These are phyloP conservation scores for Arrhamphus sclerolepis DNA, from an alignment of 2,797 vertebrate genomes.

Conservation along the genomic window DNA sequence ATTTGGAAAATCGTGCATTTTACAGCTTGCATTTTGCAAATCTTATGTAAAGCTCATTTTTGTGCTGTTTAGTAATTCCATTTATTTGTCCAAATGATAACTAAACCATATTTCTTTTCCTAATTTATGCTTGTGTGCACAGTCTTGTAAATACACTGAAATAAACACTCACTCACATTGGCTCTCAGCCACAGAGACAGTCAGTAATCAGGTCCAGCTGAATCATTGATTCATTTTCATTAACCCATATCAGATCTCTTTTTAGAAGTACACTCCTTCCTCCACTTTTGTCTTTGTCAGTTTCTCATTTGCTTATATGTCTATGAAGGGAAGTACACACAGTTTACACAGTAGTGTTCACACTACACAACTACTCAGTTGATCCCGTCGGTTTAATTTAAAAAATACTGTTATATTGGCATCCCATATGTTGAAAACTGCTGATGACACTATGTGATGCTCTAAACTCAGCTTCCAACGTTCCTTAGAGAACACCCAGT, in stretches of 20 bases:
- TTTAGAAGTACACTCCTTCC: background rate
- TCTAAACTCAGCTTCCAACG: too few relatives aligned
- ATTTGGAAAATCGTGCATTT: too few relatives aligned
- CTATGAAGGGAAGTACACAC: too few relatives aligned
- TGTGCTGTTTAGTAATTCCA: background rate
- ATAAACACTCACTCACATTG: slow-evolving; percentile 13
- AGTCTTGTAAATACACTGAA: slow-evolving; percentile 33
- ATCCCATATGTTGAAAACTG: too few relatives aligned
- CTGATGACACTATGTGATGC: too few relatives aligned
- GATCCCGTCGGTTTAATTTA: too few relatives aligned
- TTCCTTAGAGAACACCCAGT: too few relatives aligned
- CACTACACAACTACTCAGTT: too few relatives aligned
- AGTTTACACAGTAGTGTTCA: too few relatives aligned
- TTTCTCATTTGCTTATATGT: background rate
- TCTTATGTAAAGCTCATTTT: background rate
- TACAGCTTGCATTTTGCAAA: background rate
- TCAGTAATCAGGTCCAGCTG: slow-evolving; percentile 31
- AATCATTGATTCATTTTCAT: slow-evolving; percentile 31
- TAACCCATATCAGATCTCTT: slow-evolving; percentile 8
- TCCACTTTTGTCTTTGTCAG: background rate
- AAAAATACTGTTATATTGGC: too few relatives aligned
- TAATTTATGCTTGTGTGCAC: slow-evolving; percentile 12
- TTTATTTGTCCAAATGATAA: background rate
- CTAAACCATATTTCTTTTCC: slow-evolving; percentile 6
- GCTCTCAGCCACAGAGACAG: slow-evolving; percentile 31